Percentiles rank a stretch among this genome's conserved stretches.
phyloP scores from a whole-genome alignment of 2,113 vertebrate genomes.

The Eidolon helvum region DNA sequence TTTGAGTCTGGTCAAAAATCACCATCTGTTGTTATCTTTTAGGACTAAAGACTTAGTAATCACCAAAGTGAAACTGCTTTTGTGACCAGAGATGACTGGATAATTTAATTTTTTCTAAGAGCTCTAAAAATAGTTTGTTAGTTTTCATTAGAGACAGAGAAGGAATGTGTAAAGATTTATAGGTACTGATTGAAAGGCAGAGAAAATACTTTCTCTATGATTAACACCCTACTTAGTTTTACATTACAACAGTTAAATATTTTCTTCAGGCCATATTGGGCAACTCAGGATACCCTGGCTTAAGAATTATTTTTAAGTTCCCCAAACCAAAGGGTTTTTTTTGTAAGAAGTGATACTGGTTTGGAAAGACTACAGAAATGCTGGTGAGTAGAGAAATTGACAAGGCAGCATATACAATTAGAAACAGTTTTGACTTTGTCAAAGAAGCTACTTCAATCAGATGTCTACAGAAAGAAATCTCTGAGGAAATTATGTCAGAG shows the following conservation, averaged over 20 bases:
- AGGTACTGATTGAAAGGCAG: not conserved
- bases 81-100: not conserved
- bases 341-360: not conserved
- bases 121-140: not conserved
- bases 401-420: not conserved
- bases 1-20: not conserved
- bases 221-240: not conserved
- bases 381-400: not conserved
- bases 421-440: not conserved
- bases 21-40: not conserved
- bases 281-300: accelerated
- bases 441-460: not conserved
- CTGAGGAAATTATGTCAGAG: not conserved
- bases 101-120: not conserved
- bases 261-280: not conserved
- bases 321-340: not conserved
- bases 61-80: not conserved
- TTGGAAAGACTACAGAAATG: not conserved
- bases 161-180: not conserved
- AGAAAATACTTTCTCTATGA: not conserved
- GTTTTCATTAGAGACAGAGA: not conserved
- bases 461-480: not conserved
- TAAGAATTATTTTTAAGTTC: not conserved
- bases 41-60: not conserved
- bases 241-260: not conserved